These are phyloP conservation scores for Nephrotoma flavescens DNA, from an alignment of 2,888 invertebrate genomes.

Conservation along the genomic window DNA sequence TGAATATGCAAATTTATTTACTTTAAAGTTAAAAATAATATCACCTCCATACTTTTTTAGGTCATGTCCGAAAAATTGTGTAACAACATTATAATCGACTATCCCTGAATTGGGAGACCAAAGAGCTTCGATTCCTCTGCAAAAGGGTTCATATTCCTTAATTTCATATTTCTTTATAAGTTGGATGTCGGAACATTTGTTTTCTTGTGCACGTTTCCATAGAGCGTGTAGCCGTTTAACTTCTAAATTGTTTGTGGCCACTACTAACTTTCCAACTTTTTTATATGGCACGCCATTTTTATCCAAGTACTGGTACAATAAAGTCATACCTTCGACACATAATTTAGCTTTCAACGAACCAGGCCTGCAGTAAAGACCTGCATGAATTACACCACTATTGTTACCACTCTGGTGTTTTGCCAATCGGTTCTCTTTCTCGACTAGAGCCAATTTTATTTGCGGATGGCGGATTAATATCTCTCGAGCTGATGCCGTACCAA, in stretches of 20 bases:
- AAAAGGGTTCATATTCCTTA: constrained; percentile 70
- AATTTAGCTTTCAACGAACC: constrained; percentile 81
- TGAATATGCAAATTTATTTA: constrained; percentile 49
- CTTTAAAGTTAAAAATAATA: constrained; percentile 62
- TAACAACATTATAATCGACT: constrained; percentile 78
- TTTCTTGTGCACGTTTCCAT: constrained; percentile 25
- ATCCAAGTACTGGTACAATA: constrained; percentile 75
- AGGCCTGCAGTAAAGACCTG: constrained; percentile 85
- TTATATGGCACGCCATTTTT: constrained; percentile 77
- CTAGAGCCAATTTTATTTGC: constrained; percentile 61
- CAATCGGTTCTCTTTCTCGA: constrained; percentile 80
- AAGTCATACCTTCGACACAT: constrained; percentile 73
- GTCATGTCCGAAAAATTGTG: constrained; percentile 65
- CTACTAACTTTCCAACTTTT: constrained; percentile 91
- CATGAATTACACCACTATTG: constrained; percentile 97
- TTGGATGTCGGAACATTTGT: constrained; percentile 72
- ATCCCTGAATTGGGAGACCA: constrained; percentile 98
- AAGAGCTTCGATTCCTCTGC: constrained; percentile 78
- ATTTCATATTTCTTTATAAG: constrained; percentile 64
- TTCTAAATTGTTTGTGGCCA: constrained; percentile 65
- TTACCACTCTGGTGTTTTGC: constrained; percentile 91
- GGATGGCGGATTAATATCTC: constrained; percentile 70
- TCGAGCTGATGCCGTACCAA: constrained; percentile 87
- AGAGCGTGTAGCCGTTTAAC: constrained; percentile 43
- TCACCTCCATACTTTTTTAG: constrained; percentile 58